Percentiles rank a stretch among this genome's conserved stretches.
Evolutionary conservation across 92 coral and sea anemone genomes (phyloP).

Genomic region (Isaurus tuberculatus): DNA sequence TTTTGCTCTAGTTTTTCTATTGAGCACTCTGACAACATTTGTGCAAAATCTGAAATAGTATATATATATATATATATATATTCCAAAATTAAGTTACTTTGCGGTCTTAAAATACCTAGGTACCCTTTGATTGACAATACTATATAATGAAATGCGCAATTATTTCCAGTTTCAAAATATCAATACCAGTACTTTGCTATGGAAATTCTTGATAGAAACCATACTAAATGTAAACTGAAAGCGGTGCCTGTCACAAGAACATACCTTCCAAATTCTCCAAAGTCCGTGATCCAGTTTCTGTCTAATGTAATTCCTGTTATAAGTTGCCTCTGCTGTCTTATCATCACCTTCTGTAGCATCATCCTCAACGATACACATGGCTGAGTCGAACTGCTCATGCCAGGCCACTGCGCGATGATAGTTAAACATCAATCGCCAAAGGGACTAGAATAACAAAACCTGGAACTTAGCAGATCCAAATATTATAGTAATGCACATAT

Average conservation of each 20-base stretch:
- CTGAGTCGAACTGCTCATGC: constrained; percentile 96
- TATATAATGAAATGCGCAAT: too few relatives aligned
- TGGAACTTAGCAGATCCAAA: neutral
- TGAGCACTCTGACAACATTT: too few relatives aligned
- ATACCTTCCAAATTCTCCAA: constrained; percentile 98
- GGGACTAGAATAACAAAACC: constrained; percentile 48
- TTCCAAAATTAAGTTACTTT: too few relatives aligned
- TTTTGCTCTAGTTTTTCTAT: too few relatives aligned
- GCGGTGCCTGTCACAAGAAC: too few relatives aligned
- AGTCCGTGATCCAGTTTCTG: constrained; percentile 97
- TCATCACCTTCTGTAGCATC: constrained; percentile 72
- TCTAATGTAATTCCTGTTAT: constrained; percentile 91
- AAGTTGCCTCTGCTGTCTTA: constrained; percentile 89
- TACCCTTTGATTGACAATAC: too few relatives aligned
- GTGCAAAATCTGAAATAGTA: too few relatives aligned
- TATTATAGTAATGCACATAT: neutral
- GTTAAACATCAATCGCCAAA: constrained; percentile 96
- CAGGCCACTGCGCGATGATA: constrained; percentile 91
- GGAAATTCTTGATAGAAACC: neutral
- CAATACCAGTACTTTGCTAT: neutral
- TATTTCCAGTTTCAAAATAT: too few relatives aligned
- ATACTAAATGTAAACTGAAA: neutral
- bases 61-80: too few relatives aligned
- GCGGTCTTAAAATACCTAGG: too few relatives aligned
- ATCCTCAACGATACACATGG: constrained; percentile 75